Base-by-base conservation (phyloP, 2,113 vertebrate genomes). In the Apeltes quadracus region DNA sequence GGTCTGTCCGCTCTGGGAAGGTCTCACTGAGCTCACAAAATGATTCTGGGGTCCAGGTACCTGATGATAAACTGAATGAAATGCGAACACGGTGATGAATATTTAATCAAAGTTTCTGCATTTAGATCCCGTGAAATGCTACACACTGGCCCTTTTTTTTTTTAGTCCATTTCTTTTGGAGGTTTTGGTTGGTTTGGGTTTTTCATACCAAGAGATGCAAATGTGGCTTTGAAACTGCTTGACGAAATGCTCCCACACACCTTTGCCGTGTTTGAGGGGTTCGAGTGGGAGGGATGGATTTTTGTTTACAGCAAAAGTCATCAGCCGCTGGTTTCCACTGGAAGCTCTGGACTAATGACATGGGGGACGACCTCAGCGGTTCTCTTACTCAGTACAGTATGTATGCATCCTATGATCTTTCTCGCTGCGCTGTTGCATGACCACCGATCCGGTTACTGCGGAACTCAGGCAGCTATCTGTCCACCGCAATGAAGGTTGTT, bases 341-440 rank as follows among this genome's bases (percentile, higher is more conserved):
- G 79, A 85, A 91, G 90, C 85, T 91, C 90, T 89, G 87, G 89
- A 88, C 88, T 90, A 91, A 89, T 92, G 89, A 91, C 91, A 90
- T 85, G 88, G 88, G 87, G 85, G 90, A 91, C 81, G 89, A 90
- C 90, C 84, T 90, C 92, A 84, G 85, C 90, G 67, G 85, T 87
- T 83, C 89, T 84, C 90, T 89, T 90, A 89, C 89, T 88, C 89
- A 90, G 89, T 82, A 91, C 92, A 93, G 92, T 93, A 93, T 93
- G 93, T 94, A 93, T 92, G 92, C 93, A 93, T 92, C 85, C 87
- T 89, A 90, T 92, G 89, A 91, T 91, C 88, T 91, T 91, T 90
- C 88, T 91, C 86, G 78, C 86, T 92, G 92, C 91, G 92, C 92
- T 90, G 92, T 94, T 94, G 92, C 91, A 94, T 93, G 92, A 93